phyloP scores from a whole-genome alignment of 2,113 vertebrate genomes.

The Salvator merianae region DNA sequence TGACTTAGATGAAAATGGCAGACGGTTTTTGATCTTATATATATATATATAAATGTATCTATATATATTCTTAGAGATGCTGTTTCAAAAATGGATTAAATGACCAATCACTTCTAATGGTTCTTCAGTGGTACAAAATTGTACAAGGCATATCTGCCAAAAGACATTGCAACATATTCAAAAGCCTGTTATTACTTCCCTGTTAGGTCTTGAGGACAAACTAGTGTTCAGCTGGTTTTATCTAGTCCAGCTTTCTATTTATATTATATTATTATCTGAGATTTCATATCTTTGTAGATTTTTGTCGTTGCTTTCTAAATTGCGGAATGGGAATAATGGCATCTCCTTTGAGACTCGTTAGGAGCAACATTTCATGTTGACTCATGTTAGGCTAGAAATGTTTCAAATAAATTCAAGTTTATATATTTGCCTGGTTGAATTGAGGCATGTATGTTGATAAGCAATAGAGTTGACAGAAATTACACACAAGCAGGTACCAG shows the following conservation, averaged over 20 bases:
- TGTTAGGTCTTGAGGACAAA: slow-evolving; percentile 71
- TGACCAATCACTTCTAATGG: slow-evolving; percentile 58
- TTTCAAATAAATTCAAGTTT: slow-evolving; percentile 57
- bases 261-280: slow-evolving; percentile 72
- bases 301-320: slow-evolving; percentile 66
- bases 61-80: slow-evolving; percentile 44
- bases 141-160: slow-evolving; percentile 63
- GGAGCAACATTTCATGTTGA: slow-evolving; percentile 69
- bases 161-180: slow-evolving; percentile 61
- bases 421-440: slow-evolving; percentile 57
- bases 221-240: slow-evolving; percentile 74
- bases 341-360: slow-evolving; percentile 63
- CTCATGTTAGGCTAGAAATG: slow-evolving; percentile 58
- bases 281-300: slow-evolving; percentile 50
- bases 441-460: slow-evolving; percentile 54
- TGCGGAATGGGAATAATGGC: slow-evolving; percentile 61
- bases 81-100: slow-evolving; percentile 65
- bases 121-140: slow-evolving; percentile 53
- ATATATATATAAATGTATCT: slow-evolving; percentile 37
- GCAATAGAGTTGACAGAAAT: slow-evolving; percentile 37
- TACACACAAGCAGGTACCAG: slow-evolving; percentile 59
- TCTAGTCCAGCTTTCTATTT: slow-evolving; percentile 71
- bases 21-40: slow-evolving; percentile 59
- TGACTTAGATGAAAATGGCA: slow-evolving; percentile 28
- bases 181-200: slow-evolving; percentile 63